Evolutionary conservation across 2,797 vertebrate species (phyloP).

Genomic region (Garrulus glandarius): DNA sequence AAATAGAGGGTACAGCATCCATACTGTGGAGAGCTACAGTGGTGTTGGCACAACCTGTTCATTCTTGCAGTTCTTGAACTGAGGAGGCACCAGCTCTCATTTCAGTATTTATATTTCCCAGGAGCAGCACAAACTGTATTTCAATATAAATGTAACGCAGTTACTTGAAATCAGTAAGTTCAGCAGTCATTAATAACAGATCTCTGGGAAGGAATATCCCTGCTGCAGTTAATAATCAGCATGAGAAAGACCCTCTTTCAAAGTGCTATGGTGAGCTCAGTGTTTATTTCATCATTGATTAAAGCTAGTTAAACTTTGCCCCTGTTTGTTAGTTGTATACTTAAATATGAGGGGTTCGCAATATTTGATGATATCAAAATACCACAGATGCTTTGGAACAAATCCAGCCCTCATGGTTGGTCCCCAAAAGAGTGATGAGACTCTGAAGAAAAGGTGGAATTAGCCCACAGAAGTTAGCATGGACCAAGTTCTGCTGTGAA

Average conservation of each 20-base stretch:
- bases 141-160: conserved; percentile 51
- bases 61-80: neutral
- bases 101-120: conserved; percentile 70
- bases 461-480: neutral
- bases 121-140: conserved; percentile 56
- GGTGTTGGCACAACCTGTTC: neutral
- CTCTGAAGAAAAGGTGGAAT: neutral
- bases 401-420: conserved; percentile 7
- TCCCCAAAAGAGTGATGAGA: neutral
- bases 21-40: neutral
- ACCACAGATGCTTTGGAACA: conserved; percentile 41
- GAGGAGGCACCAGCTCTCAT: conserved; percentile 21
- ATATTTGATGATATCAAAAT: conserved; percentile 65
- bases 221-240: conserved; percentile 52
- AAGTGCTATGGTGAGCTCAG: conserved; percentile 22
- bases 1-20: neutral
- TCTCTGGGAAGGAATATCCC: conserved; percentile 62
- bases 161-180: conserved; percentile 78
- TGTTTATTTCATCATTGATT: conserved; percentile 74
- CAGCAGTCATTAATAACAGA: conserved; percentile 73
- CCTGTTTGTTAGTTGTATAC: conserved; percentile 57
- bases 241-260: conserved; percentile 40
- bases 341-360: conserved; percentile 46
- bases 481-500: neutral
- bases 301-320: conserved; percentile 75